Base-by-base conservation (phyloP, 2,888 invertebrate genomes). In the Pandemis corylana region DNA sequence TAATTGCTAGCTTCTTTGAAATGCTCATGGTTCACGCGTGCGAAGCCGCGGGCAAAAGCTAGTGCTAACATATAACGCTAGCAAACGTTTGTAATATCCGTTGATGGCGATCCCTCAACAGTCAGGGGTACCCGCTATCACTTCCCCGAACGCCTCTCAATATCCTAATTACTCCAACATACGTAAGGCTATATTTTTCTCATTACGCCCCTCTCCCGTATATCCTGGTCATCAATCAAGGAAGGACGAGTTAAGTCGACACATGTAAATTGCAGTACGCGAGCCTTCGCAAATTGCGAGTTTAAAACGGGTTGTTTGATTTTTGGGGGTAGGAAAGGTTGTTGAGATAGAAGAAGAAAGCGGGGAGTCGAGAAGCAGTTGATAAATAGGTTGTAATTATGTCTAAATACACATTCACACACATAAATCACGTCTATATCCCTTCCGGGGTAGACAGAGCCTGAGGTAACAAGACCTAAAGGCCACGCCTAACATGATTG, bases 211-310 rank as follows among this genome's bases (percentile, higher is more conserved):
- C 66, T 49, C 65, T 49, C 42, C n/a, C 42, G 68, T 67, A 75
- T 65, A 69, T 69, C 71, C 75, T 66, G 68, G 68, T 71, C 79
- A 78, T 79, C 78, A 77, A 79, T 79, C 79, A 79, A 71, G 28
- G 75, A 68, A 67, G 76, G 78, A 72, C 75, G 75, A 77, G 79
- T 79, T 79, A 79, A 79, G 79, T 79, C 79, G 79, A 79, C 79
- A 79, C 76, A 79, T 79, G 79, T 78, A 78, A 78, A 78, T 79
- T 79, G 67, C 66, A 64, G 71, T 12, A 46, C 46, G 46, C 67
- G 68, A 56, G 28, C 66, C 71, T 61, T 61, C 53, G 51, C 44
- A 66, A 51, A 49, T 65, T 65, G 56, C 41, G 36, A 42, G 46
- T 73, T 73, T n/a, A 65, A 69, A 69, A 68, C 41, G 68, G 13